Conservation (phyloP, 1,140 invertebrate species). For the Platyscapa corneri region DNA sequence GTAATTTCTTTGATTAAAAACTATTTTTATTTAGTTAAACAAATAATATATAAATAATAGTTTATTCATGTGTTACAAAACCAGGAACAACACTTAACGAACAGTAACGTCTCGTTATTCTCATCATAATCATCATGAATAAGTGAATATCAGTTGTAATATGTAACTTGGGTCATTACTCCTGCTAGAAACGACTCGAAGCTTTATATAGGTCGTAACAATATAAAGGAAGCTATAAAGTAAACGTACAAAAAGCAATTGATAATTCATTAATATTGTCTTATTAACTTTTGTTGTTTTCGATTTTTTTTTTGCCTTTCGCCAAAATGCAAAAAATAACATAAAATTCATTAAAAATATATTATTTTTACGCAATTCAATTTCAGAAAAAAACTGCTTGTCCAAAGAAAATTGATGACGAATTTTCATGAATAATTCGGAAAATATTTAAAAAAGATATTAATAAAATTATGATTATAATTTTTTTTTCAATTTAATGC, state of each 20-base stretch:
- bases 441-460: too few species aligned
- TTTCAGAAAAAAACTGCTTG: background rate
- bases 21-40: background rate
- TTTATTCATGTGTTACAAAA: background rate
- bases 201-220: background rate
- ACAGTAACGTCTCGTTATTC: background rate
- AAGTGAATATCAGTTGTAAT: conserved; percentile 36
- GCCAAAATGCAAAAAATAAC: too few species aligned
- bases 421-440: too few species aligned
- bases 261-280: background rate
- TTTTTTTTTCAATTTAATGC: too few species aligned
- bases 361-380: background rate
- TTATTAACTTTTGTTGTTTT: background rate
- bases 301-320: background rate
- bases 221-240: conserved; percentile 17
- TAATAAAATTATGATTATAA: too few species aligned
- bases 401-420: too few species aligned
- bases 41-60: background rate
- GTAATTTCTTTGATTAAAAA: background rate
- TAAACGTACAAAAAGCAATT: conserved; percentile 9
- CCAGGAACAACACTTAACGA: background rate
- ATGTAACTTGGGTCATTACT: conserved; percentile 24
- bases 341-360: too few species aligned
- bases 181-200: conserved; percentile 7
- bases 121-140: conserved; percentile 6